Evolutionary conservation across 1,140 invertebrate species (phyloP), one percentile per base, ranked within the genome.

Genomic region (Nasonia longicornis): DNA sequence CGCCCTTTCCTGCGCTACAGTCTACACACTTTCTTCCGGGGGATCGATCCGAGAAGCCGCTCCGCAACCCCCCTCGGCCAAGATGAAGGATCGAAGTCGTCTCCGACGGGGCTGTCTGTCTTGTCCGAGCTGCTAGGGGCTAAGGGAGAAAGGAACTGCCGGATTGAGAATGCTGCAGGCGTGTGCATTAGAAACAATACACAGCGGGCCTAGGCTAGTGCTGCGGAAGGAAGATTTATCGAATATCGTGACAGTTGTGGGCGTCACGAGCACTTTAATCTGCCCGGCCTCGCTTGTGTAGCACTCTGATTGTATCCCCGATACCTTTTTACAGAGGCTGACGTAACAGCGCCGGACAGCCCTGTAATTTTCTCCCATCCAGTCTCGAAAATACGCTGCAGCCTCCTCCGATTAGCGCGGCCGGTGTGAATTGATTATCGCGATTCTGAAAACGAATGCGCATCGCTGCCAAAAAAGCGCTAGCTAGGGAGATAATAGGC

Each of bases 181-280:
- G 72, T 35, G 72, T 11, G 45, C 72, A 74, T 74, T 35, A 20
- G 52, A 75, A 31, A 29, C 22, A 31, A 75, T n/a, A 58, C 16
- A 58, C 20, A 38, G 10, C 22, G 14, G n/a, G 22, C 7, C 20
- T n/a, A 29, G 20, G 52, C 52, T 58, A 58, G 16, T n/a, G 3
- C 20, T n/a, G 3, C 20, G 31, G 22, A 12, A 26, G 22, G 52
- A 64, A 75, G 52, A 75, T 75, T 75, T 75, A 75, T 75, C 52
- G 73, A 75, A 52, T 29, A 31, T 42, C 52, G 26, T 16, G 42
- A 22, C 52, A 14, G n/a, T 73, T 73, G 22, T 45, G 3, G 11
- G n/a, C 48, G 22, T 20, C 45, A 48, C 42, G n/a, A 48, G 42
- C 22, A 52, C 20, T 73, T 73, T 31, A 22, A 52, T 45, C 38